Percentiles rank a stretch among this genome's conserved stretches.
phyloP scores from a whole-genome alignment of 2,113 vertebrate species.

The Serilophus lunatus region DNA sequence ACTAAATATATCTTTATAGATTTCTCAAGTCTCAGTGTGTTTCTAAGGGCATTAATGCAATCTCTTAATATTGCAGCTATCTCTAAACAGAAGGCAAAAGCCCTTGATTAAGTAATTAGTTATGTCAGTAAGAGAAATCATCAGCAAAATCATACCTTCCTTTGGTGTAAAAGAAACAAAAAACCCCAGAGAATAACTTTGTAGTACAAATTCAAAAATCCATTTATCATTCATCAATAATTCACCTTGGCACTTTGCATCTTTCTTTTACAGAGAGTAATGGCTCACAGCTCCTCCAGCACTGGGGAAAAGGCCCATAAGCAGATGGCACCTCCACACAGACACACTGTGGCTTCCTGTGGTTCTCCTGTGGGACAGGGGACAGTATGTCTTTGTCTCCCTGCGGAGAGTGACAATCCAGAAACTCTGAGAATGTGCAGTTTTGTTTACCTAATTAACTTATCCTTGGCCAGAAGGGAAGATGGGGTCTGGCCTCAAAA shows the following conservation, averaged over 20 bases:
- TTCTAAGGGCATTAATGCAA: not conserved
- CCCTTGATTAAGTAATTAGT: slow-evolving; percentile 39
- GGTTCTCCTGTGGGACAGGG: not conserved
- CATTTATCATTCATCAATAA: not conserved
- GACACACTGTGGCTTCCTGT: fast-evolving
- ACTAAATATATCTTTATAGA: slow-evolving; percentile 16
- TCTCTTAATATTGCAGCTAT: slow-evolving; percentile 27
- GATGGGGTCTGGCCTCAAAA: not conserved
- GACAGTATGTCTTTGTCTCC: not conserved
- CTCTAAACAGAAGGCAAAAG: slow-evolving; percentile 21
- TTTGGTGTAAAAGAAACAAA: not conserved
- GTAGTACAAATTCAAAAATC: not conserved
- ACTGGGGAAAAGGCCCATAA: not conserved
- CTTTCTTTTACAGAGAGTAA: not conserved
- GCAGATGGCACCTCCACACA: not conserved
- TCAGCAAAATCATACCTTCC: not conserved
- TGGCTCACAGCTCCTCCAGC: not conserved
- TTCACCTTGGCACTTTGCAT: not conserved
- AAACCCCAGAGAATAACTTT: fast-evolving
- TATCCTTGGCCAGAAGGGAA: not conserved
- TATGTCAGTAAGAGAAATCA: slow-evolving; percentile 9
- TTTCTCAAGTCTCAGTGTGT: slow-evolving; percentile 24
- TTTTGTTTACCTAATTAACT: not conserved
- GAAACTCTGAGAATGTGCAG: not conserved
- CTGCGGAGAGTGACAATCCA: not conserved